phyloP scores from a whole-genome alignment of 2,888 invertebrate species.

The Stramonita haemastoma region DNA sequence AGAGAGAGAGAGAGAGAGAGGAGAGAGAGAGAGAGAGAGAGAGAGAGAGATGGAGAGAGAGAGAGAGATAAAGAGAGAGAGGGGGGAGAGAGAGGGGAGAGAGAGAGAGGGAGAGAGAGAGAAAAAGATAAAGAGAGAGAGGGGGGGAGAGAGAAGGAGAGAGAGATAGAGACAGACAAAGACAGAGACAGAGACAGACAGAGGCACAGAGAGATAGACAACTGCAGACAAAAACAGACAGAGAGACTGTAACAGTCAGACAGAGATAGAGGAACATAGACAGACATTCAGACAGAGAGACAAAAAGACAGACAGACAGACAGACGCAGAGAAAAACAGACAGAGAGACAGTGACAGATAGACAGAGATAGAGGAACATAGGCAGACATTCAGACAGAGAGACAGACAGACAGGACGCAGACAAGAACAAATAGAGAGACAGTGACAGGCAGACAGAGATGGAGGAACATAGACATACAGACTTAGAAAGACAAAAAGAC shows the following conservation, averaged over 20 bases:
- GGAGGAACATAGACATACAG: no score
- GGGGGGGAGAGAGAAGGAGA: no score
- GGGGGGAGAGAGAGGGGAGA: no score
- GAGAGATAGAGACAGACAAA: neutral
- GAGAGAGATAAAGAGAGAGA: conserved; percentile 17
- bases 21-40: neutral
- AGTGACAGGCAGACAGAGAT: neutral
- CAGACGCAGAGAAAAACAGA: neutral
- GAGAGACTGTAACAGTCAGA: neutral
- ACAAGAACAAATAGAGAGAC: neutral
- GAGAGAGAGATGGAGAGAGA: neutral
- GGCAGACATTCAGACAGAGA: no score
- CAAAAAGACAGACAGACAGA: neutral
- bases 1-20: neutral
- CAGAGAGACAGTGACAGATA: neutral
- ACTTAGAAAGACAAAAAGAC: no score
- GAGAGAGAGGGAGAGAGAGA: neutral
- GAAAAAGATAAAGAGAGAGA: neutral
- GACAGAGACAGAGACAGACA: conserved; percentile 1
- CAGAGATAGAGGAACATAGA: neutral
- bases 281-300: no score
- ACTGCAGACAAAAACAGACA: neutral
- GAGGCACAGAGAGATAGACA: neutral
- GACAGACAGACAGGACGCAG: neutral
- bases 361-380: neutral